phyloP scores from a whole-genome alignment of 2,888 invertebrate species.

The Shargacucullia verbasci region DNA sequence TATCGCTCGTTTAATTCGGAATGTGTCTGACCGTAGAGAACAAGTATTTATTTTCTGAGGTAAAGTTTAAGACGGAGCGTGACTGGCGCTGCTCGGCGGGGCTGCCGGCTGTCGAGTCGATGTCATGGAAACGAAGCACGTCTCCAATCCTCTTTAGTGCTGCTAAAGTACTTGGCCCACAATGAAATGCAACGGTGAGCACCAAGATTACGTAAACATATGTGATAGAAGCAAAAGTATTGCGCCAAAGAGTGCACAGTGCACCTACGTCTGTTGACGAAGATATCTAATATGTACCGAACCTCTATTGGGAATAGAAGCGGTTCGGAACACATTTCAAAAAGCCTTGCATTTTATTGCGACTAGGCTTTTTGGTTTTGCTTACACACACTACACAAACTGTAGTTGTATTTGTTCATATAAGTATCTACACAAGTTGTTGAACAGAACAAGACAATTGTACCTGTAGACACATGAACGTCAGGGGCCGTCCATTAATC shows the following conservation, averaged over 20 bases:
- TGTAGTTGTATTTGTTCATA: too few species aligned
- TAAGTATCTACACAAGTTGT: too few species aligned
- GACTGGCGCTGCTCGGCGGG: slow-evolving; percentile 50
- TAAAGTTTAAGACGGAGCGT: slow-evolving; percentile 56
- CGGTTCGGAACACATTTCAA: not conserved
- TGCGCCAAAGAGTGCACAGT: slow-evolving; percentile 7
- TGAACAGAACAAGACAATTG: too few species aligned
- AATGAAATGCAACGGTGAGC: slow-evolving; percentile 47
- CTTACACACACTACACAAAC: too few species aligned
- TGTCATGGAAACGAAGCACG: slow-evolving; percentile 63
- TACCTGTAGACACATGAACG: too few species aligned
- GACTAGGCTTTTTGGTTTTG: slow-evolving; percentile 4
- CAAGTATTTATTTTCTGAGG: slow-evolving; percentile 52
- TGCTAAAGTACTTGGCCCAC: slow-evolving; percentile 44
- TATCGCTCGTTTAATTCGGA: slow-evolving; percentile 19
- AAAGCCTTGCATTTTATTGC: slow-evolving; percentile 8
- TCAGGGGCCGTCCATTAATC: too few species aligned
- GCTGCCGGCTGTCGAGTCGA: slow-evolving; percentile 52
- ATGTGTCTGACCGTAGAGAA: slow-evolving; percentile 21
- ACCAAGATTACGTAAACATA: slow-evolving; percentile 39
- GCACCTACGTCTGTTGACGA: slow-evolving; percentile 10
- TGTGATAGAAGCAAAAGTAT: slow-evolving; percentile 22
- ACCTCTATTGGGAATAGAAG: slow-evolving; percentile 10
- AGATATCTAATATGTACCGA: slow-evolving; percentile 7
- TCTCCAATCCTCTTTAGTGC: slow-evolving; percentile 63